Conservation (phyloP, 2,113 vertebrate genomes). For the Nothocercus julius region DNA sequence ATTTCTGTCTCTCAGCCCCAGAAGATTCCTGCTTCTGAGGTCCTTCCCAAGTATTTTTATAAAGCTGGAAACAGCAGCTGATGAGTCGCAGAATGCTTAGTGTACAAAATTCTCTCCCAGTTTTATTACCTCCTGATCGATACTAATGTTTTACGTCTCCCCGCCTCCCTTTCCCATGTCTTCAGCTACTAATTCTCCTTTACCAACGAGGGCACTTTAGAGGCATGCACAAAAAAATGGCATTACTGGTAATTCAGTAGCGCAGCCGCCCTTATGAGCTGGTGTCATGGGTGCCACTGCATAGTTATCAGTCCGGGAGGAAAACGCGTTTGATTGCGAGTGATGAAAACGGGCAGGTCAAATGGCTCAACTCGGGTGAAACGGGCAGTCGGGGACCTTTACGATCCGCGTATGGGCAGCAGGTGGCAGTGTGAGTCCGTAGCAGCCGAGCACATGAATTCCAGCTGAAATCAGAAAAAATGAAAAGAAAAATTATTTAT, state of each 20-base stretch:
- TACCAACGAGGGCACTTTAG: not conserved
- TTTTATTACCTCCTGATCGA: slow-evolving; percentile 9
- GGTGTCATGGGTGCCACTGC: not conserved
- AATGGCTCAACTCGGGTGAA: not conserved
- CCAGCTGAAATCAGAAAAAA: slow-evolving; percentile 69
- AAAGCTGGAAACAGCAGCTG: not conserved
- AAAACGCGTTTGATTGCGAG: not conserved
- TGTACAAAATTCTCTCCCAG: not conserved
- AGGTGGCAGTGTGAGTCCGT: slow-evolving; percentile 83
- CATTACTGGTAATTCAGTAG: not conserved
- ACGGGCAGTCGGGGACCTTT: not conserved
- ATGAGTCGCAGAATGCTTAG: not conserved
- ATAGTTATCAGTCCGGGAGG: not conserved
- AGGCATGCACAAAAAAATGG: not conserved
- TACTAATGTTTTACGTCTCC: not conserved
- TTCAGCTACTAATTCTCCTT: not conserved
- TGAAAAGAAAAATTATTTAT: slow-evolving; percentile 85
- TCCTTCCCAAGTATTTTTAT: not conserved
- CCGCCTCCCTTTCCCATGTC: accelerated
- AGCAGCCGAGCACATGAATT: slow-evolving; percentile 52
- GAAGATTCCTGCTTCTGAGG: not conserved
- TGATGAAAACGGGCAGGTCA: not conserved
- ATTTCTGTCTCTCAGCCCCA: not conserved
- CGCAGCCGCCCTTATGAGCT: not conserved
- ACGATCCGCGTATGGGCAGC: slow-evolving; percentile 58